Base-by-base conservation (phyloP, 1,140 invertebrate genomes). In the Notospermus geniculatus region DNA sequence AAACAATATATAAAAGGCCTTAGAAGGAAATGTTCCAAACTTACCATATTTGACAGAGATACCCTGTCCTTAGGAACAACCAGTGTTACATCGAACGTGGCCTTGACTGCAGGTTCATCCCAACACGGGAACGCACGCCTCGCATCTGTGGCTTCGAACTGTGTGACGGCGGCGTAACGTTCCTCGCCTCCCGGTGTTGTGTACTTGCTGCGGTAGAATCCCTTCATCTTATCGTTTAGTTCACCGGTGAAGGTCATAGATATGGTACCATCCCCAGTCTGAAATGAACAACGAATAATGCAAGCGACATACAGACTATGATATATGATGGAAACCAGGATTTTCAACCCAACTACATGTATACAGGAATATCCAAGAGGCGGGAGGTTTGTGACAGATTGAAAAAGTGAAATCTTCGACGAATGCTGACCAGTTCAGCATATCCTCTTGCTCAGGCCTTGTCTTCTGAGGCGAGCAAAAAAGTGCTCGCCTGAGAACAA, bases 161-260 rank as follows among this genome's bases (percentile, higher is more conserved):
- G 95, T 43, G 95, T 98, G 46, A 93, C 91, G 17, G 90, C 92
- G 41, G 88, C 89, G 79, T 90, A 92, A 52, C 87, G 85, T 71
- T 91, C 89, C 67, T 90, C 88, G 13, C 91, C 92, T 64, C 71
- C 71, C 17, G 75, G 62, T 27, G 71, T 81, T 22, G 76, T 84
- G 82, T 95, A 95, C 83, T 94, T 94, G 82, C 91, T 95, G 32
- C 92, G 85, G 78, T 96, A 97, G 64, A 96, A 89, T 25, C 95
- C 94, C 78, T 92, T 93, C 90, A 97, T 92, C 79, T 93, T 94
- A 76, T 97, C 91, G 80, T 94, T 95, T 19, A 97, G 85, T 73
- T 88, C 87, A 1, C 93, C 93, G 1, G 84, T 87, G 77, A 94
- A 97, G 53, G 86, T 81, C 66, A 95, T 83, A 45, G 80, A 79